Evolutionary conservation across 1,140 invertebrate genomes (phyloP).

Genomic region (Stenopsyche tienmushanensis): DNA sequence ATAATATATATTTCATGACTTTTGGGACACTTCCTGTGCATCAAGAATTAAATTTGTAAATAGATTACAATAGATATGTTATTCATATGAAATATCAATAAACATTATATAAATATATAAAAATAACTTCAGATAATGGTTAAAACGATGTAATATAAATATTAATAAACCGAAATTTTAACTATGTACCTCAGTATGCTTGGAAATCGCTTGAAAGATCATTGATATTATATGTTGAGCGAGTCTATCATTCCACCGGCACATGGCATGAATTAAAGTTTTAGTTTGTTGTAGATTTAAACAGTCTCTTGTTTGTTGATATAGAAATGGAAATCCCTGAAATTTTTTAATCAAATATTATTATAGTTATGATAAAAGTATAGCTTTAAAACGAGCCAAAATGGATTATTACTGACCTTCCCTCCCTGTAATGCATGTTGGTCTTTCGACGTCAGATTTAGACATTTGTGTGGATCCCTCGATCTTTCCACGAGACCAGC

Average conservation of each 20-base stretch:
- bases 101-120: neutral
- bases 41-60: too few relatives aligned
- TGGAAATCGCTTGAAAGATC: constrained; percentile 86
- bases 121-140: too few relatives aligned
- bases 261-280: constrained; percentile 88
- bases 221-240: constrained; percentile 83
- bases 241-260: constrained; percentile 84
- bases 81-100: too few relatives aligned
- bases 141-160: too few relatives aligned
- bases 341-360: constrained; percentile 25
- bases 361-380: too few relatives aligned
- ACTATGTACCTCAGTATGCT: constrained; percentile 76
- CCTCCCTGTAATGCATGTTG: constrained; percentile 81
- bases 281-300: constrained; percentile 90
- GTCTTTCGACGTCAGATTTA: constrained; percentile 78
- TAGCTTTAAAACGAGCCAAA: neutral
- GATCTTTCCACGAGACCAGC: constrained; percentile 87
- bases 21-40: too few relatives aligned
- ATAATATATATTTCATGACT: too few relatives aligned
- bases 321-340: constrained; percentile 88
- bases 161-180: too few relatives aligned
- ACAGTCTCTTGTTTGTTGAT: constrained; percentile 91
- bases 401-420: constrained; percentile 60
- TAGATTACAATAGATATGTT: too few relatives aligned
- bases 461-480: constrained; percentile 69